Base-by-base conservation (phyloP, 2,888 invertebrate species). In the Rhynchonema sp. region DNA sequence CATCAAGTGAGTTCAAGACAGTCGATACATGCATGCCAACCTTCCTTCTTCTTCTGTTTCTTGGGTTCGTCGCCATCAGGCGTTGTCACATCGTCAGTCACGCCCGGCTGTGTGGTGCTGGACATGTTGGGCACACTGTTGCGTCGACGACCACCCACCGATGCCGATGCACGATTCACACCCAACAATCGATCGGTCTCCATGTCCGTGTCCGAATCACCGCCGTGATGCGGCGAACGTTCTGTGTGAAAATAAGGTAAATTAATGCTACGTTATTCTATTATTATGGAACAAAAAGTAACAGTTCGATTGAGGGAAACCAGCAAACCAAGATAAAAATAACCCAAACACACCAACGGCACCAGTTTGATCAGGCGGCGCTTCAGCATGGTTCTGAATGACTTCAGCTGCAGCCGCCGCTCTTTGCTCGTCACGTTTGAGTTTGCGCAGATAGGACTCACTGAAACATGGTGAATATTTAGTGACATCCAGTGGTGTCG, bases 171-270 rank as follows among this genome's bases (percentile, higher is more conserved):
- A 49, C 20, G 49, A 74, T 92, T 91, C 73, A 92, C 91, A 25
- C 92, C 91, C 62, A 94, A 80, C 63, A 94, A 78, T 68, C 92
- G 80, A 75, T 94, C 94, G n/a, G 94, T 94, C 78, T 94, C 94
- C 67, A 92, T 82, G 75, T 96, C 94, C 0, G 94, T 96, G 72
- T 94, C 94, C 29, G 90, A 88, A 64, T 74, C 74, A 67, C 66
- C 69, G 30, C 65, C 65, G 26, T 64, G 64, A n/a, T 6, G n/a
- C n/a, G n/a, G n/a, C n/a, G n/a, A n/a, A n/a, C n/a, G n/a, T n/a
- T n/a, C n/a, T n/a, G n/a, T n/a, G n/a, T n/a, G n/a, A n/a, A n/a
- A n/a, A n/a, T n/a, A n/a, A n/a, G n/a, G n/a, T n/a, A n/a, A n/a
- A n/a, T n/a, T n/a, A n/a, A n/a, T n/a, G n/a, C n/a, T n/a, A n/a